phyloP scores from a whole-genome alignment of 1,140 invertebrate species.

The Proales similis region DNA sequence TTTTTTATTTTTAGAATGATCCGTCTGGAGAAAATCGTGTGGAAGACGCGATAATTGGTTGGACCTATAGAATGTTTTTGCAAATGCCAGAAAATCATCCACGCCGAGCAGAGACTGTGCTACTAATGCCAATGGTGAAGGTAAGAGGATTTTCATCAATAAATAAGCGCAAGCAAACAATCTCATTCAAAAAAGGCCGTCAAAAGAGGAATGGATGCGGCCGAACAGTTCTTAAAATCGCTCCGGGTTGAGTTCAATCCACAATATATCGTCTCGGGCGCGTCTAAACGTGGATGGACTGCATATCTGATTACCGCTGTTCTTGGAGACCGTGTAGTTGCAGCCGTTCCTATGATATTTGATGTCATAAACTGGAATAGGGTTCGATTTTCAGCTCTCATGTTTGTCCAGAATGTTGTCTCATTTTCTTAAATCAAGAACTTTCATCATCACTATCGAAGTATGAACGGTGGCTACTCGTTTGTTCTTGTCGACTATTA shows the following conservation, averaged over 20 bases:
- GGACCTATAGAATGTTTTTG: background rate
- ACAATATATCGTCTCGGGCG: constrained; percentile 16
- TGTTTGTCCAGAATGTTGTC: no score
- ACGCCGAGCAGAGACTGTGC: no score
- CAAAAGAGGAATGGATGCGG: constrained; percentile 11
- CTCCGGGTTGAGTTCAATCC: background rate
- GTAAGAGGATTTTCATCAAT: no score
- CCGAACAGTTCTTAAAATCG: constrained; percentile 1
- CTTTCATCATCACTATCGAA: constrained; percentile 25
- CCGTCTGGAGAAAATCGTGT: background rate
- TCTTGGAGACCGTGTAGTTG: background rate
- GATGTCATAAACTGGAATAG: constrained; percentile 28
- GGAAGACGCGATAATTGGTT: background rate
- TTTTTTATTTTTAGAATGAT: no score
- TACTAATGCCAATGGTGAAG: no score
- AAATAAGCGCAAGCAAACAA: no score
- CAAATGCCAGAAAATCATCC: no score
- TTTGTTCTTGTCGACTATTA: constrained; percentile 1
- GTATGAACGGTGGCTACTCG: constrained; percentile 13
- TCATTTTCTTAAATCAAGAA: no score
- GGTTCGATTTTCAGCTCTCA: no score
- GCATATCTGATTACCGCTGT: constrained; percentile 12
- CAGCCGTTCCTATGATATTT: constrained; percentile 11
- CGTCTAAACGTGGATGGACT: constrained; percentile 14
- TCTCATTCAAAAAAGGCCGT: no score